Evolutionary conservation across 1,140 invertebrate genomes (phyloP).

Genomic region (Drosophila dunni): DNA sequence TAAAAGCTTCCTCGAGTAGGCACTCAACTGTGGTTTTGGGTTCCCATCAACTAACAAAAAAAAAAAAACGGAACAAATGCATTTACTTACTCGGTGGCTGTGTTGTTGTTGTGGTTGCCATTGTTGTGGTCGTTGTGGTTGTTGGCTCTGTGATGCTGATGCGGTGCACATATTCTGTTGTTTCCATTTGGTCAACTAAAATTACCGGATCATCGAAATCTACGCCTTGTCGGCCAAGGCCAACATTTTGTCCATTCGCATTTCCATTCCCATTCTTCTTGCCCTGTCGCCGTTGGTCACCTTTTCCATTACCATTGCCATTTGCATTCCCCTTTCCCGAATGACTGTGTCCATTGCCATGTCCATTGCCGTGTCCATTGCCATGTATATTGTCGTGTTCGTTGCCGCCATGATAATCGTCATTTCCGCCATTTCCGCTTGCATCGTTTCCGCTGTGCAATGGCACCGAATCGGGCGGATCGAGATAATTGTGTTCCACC

Average conservation of each 20-base stretch:
- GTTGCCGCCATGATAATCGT: conserved; percentile 86
- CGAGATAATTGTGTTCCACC: conserved; percentile 84
- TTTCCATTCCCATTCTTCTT: conserved; percentile 66
- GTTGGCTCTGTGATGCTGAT: conserved; percentile 85
- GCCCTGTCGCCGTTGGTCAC: conserved; percentile 84
- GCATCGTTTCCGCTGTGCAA: conserved; percentile 83
- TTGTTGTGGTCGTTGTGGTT: conserved; percentile 85
- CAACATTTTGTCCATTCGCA: conserved; percentile 47
- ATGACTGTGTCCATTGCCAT: conserved; percentile 84
- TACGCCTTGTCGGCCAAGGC: conserved; percentile 84
- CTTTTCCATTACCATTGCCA: conserved; percentile 78
- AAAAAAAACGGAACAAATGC: conserved; percentile 35
- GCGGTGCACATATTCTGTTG: conserved; percentile 85
- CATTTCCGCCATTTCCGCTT: conserved; percentile 84
- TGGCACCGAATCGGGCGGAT: conserved; percentile 83
- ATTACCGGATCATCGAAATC: conserved; percentile 83
- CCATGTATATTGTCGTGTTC: conserved; percentile 85
- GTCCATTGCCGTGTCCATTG: conserved; percentile 77
- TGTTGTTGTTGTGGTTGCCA: conserved; percentile 88
- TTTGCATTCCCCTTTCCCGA: conserved; percentile 85
- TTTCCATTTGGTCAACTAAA: conserved; percentile 85
- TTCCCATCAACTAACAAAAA: neutral
- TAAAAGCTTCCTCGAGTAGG: neutral
- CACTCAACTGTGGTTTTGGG: conserved; percentile 2
- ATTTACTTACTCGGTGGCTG: conserved; percentile 88